A percentile compares a stretch with the other conserved stretches of the same genome.
Evolutionary conservation across 2,888 invertebrate genomes (phyloP).

Genomic region (Orthosia incerta): DNA sequence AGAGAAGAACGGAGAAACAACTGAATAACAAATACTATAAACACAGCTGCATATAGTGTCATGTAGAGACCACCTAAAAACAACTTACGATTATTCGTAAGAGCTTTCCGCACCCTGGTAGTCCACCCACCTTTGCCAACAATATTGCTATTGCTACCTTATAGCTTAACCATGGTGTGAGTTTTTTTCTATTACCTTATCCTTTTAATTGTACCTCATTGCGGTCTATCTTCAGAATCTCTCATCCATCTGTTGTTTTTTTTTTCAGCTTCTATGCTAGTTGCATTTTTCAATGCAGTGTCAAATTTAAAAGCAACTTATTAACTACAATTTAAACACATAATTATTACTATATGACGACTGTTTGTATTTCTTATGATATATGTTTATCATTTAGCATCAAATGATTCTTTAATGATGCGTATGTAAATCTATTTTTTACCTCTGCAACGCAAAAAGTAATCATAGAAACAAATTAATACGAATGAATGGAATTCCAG

Average conservation of each 20-base stretch:
- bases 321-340: conserved; percentile 20
- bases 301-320: conserved; percentile 18
- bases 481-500: conserved; percentile 40
- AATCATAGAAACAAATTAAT: conserved; percentile 51
- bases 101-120: not conserved
- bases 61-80: too few relatives aligned
- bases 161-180: not conserved
- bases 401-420: conserved; percentile 57
- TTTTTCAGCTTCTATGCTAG: not conserved
- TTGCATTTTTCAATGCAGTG: too few relatives aligned
- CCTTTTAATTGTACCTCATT: not conserved
- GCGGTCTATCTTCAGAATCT: not conserved
- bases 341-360: conserved; percentile 45
- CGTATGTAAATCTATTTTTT: conserved; percentile 53
- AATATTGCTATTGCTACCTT: not conserved
- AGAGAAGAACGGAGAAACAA: not conserved
- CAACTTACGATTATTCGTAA: not conserved
- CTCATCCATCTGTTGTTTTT: not conserved
- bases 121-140: not conserved
- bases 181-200: not conserved
- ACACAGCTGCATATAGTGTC: not conserved
- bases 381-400: conserved; percentile 43
- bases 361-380: conserved; percentile 35
- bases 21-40: not conserved
- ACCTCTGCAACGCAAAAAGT: conserved; percentile 34